Evolutionary conservation across 2,888 invertebrate genomes (phyloP).

Genomic region (Phaedon cochleariae): DNA sequence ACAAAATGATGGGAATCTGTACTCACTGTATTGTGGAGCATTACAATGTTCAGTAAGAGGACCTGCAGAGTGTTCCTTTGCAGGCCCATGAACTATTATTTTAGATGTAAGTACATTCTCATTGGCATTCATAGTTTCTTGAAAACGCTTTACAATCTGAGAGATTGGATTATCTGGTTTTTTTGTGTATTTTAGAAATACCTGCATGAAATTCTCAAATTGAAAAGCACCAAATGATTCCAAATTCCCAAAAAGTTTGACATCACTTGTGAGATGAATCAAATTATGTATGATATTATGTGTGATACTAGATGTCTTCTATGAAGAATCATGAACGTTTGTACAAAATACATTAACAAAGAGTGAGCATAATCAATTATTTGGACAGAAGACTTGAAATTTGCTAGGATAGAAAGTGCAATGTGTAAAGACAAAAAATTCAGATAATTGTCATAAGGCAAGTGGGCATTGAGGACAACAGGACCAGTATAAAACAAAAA

Average conservation of each 20-base stretch:
- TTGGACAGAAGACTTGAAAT: slow-evolving; percentile 3
- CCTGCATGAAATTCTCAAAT: slow-evolving; percentile 10
- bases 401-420: slow-evolving; percentile 20
- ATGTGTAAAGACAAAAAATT: slow-evolving; percentile 24
- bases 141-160: slow-evolving; percentile 14
- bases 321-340: slow-evolving; percentile 9
- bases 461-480: slow-evolving; percentile 16
- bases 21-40: slow-evolving; percentile 16
- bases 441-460: slow-evolving; percentile 9
- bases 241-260: slow-evolving; percentile 8
- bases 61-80: slow-evolving; percentile 8
- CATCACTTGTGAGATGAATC: slow-evolving; percentile 10
- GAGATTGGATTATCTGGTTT: slow-evolving; percentile 17
- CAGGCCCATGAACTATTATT: slow-evolving; percentile 4
- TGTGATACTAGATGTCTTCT: slow-evolving; percentile 11
- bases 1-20: slow-evolving; percentile 15
- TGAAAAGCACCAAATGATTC: slow-evolving; percentile 17
- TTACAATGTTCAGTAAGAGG: slow-evolving; percentile 9
- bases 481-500: slow-evolving; percentile 22
- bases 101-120: neutral
- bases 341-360: slow-evolving; percentile 13
- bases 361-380: slow-evolving; percentile 10
- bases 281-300: slow-evolving; percentile 16
- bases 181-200: neutral
- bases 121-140: neutral